Evolutionary conservation across 1,140 invertebrate genomes (phyloP).

Genomic region (Drosophila jambulina): DNA sequence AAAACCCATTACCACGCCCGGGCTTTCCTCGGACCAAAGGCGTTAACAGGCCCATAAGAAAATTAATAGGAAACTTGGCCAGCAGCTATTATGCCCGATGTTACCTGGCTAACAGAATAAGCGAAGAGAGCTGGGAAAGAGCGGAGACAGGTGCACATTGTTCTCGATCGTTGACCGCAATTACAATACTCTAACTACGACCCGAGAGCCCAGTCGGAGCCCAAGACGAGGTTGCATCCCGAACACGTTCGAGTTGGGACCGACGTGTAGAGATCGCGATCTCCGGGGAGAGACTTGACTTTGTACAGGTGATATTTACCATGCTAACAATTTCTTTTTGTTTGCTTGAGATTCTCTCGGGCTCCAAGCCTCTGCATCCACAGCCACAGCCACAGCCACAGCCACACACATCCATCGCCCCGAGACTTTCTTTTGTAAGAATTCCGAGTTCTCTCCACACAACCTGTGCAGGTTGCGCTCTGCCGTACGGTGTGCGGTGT

Average conservation of each 20-base stretch:
- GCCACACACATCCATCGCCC: conserved; percentile 23
- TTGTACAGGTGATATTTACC: conserved; percentile 57
- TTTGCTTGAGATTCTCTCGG: conserved; percentile 36
- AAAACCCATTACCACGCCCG: conserved; percentile 26
- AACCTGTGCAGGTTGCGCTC: conserved; percentile 36
- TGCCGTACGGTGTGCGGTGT: not conserved
- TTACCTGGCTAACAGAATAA: conserved; percentile 22
- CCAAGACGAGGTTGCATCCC: conserved; percentile 9
- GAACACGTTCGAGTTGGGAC: conserved; percentile 61
- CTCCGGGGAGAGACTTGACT: conserved; percentile 35
- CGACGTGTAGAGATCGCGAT: conserved; percentile 35
- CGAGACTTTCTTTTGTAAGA: conserved; percentile 52
- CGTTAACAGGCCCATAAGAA: conserved; percentile 48
- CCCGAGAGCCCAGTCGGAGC: not conserved
- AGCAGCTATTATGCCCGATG: not conserved
- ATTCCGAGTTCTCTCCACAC: conserved; percentile 22
- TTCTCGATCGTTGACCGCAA: conserved; percentile 72
- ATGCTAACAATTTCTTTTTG: conserved; percentile 65
- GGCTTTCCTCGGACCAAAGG: conserved; percentile 14
- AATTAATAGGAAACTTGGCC: conserved; percentile 34
- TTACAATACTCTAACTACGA: conserved; percentile 16
- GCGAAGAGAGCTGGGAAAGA: conserved; percentile 36
- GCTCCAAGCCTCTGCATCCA: conserved; percentile 22
- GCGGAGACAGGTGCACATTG: conserved; percentile 64
- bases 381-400: not conserved